phyloP scores from a whole-genome alignment of 2,888 invertebrate species.

The Pteria penguin region DNA sequence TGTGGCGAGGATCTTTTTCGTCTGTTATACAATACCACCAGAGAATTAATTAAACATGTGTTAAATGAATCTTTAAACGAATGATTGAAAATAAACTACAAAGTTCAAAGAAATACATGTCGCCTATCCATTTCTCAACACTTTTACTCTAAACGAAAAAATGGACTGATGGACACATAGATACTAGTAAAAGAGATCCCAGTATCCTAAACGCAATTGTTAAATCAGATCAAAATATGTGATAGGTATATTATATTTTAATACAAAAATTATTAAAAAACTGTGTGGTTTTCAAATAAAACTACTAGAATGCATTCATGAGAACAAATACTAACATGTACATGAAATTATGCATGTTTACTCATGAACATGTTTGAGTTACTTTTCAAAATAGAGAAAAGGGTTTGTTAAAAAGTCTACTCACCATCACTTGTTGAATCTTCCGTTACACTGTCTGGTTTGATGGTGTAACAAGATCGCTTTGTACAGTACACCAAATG shows the following conservation, averaged over 20 bases:
- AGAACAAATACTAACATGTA: too few species aligned
- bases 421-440: slow-evolving; percentile 19
- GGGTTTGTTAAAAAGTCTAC: too few species aligned
- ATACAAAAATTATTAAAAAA: background rate
- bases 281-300: background rate
- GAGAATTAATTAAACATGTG: too few species aligned
- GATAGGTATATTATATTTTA: background rate
- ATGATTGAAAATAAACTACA: too few species aligned
- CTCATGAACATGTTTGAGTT: background rate
- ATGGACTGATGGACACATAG: too few species aligned
- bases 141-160: too few species aligned
- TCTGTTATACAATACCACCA: slow-evolving; percentile 38
- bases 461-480: slow-evolving; percentile 67
- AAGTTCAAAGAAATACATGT: too few species aligned
- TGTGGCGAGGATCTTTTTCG: slow-evolving; percentile 61
- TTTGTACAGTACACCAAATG: slow-evolving; percentile 76
- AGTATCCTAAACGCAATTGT: background rate
- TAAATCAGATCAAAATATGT: background rate
- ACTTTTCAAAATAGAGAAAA: background rate
- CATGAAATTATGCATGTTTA: background rate
- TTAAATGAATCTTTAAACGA: too few species aligned
- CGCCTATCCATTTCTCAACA: too few species aligned
- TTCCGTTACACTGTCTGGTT: slow-evolving; percentile 50
- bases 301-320: too few species aligned
- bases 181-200: too few species aligned